phyloP scores from a whole-genome alignment of 2,888 invertebrate genomes.

The Neuroscelio doddi region DNA sequence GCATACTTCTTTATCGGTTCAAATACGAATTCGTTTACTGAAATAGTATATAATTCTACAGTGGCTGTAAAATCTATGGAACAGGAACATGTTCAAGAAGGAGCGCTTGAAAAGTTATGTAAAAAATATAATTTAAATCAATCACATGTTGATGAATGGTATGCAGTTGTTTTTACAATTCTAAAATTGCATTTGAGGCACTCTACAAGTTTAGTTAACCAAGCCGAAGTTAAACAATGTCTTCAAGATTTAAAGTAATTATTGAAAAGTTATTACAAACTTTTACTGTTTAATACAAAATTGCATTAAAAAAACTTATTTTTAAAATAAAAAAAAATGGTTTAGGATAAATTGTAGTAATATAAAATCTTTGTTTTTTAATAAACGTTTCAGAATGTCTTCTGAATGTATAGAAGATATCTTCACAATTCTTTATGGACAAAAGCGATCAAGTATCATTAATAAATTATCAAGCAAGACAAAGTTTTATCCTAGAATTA shows the following conservation, averaged over 20 bases:
- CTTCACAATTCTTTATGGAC: conserved; percentile 73
- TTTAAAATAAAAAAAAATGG: neutral
- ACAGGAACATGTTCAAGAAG: conserved; percentile 65
- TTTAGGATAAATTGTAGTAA: neutral
- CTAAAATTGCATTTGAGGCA: conserved; percentile 73
- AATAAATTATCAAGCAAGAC: conserved; percentile 69
- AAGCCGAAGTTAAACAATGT: conserved; percentile 72
- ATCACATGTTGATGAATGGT: conserved; percentile 73
- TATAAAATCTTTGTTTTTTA: conserved; percentile 2
- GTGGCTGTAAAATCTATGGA: conserved; percentile 68
- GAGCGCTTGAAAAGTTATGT: conserved; percentile 64
- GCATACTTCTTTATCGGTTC: too few relatives aligned
- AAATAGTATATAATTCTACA: conserved; percentile 35
- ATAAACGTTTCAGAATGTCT: conserved; percentile 66
- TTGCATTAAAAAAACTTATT: conserved; percentile 7
- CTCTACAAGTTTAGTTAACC: conserved; percentile 71
- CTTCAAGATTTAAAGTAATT: conserved; percentile 72
- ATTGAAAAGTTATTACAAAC: too few relatives aligned
- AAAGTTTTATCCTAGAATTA: conserved; percentile 69
- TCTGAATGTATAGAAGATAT: conserved; percentile 74
- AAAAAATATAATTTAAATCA: conserved; percentile 65
- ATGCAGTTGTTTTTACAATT: conserved; percentile 72
- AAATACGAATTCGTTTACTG: conserved; percentile 8
- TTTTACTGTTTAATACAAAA: neutral
- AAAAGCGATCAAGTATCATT: conserved; percentile 68